These are phyloP conservation scores for Neria commutata DNA, from an alignment of 2,888 invertebrate species.

Conservation along the genomic window DNA sequence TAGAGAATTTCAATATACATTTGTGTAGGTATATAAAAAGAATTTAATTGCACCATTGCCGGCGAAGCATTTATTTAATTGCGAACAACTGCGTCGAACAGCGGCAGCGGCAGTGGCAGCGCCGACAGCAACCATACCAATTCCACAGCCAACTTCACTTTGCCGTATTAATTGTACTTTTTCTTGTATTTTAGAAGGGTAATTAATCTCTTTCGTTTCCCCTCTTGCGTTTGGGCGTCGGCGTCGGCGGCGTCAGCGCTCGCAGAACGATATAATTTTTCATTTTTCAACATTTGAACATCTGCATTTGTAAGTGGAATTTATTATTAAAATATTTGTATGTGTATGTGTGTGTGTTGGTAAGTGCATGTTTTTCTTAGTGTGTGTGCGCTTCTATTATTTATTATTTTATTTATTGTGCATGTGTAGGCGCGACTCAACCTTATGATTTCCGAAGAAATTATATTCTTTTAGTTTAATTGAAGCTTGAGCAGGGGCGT, in stretches of 20 bases:
- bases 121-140: background rate
- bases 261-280: background rate
- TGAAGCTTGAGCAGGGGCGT: too few species aligned
- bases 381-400: too few species aligned
- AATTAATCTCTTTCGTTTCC: conserved; percentile 17
- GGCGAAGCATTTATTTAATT: conserved; percentile 7
- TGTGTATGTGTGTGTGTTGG: background rate
- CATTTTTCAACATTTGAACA: conserved; percentile 2
- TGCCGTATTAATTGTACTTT: conserved; percentile 8
- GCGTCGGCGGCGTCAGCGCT: too few species aligned
- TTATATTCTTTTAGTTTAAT: too few species aligned
- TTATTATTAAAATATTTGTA: too few species aligned
- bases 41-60: background rate
- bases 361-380: conserved; percentile 4
- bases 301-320: too few species aligned
- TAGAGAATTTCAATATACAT: too few species aligned
- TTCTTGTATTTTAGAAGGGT: background rate
- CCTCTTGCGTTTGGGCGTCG: background rate
- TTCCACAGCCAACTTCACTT: background rate
- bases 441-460: too few species aligned
- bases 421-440: too few species aligned
- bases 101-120: background rate
- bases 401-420: background rate
- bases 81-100: background rate
- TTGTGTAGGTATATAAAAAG: too few species aligned